Base-by-base conservation (phyloP, 2,113 vertebrate genomes). In the Esox niger region DNA sequence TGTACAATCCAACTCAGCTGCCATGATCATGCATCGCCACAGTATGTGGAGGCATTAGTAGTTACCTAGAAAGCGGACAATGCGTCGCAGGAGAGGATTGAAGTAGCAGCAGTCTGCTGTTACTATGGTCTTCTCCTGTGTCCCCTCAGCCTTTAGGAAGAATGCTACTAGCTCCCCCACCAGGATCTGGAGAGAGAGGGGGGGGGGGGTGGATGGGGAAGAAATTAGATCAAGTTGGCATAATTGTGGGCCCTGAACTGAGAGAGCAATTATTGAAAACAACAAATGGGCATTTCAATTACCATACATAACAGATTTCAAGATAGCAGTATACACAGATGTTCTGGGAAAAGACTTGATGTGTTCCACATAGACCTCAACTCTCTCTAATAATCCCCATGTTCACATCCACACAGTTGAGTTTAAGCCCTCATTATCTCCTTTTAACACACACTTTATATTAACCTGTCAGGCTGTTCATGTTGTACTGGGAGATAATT, bases 61-160 rank as follows among this genome's bases (percentile, higher is more conserved):
- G 47, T 90, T 85, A 97, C 95, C 95, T 64, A 95, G 88, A 81
- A 97, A 96, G 29, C 95, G 92, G 30, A 96, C 91, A 17, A 95
- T 92, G 80, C 94, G 91, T 2, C 95, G 90, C 33, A 97, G 91
- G 4, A 96, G 90, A 1, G 95, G 94, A 73, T 93, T 96, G 89
- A 97, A 95, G 74, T 92, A 95, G 72, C 95, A 97, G 85, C 95
- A 97, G 84, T 94, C 94, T 6, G 93, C 95, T 0, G 94, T 95
- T 70, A 95, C 85, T 0, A 97, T 96, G 71, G 94, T 95, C 77
- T 92, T 94, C 87, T 96, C 95, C 69, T 91, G 89, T 2, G 78
- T 79, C 27, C 86, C 73, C 2, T 92, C 91, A 0, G 91, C 74
- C 63, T 94, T 93, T 69, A 93, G 89, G 32, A 95, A 93, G 85